A percentile compares a stretch with the other conserved stretches of the same genome.
phyloP scores from a whole-genome alignment of 2,888 invertebrate species.

The Sphaeridia pumilis region DNA sequence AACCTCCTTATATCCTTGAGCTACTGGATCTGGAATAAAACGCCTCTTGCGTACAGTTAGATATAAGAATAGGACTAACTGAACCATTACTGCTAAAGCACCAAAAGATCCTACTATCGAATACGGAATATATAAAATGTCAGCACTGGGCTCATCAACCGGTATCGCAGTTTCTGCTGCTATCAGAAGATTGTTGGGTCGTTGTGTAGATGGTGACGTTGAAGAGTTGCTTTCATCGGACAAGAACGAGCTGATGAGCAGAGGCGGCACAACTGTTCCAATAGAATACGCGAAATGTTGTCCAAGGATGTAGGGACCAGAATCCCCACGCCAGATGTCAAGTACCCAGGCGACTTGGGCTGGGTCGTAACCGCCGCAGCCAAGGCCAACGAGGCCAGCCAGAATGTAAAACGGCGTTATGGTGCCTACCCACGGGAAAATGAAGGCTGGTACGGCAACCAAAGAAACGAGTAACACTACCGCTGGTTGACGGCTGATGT shows the following conservation, averaged over 20 bases:
- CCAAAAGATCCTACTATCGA: neutral
- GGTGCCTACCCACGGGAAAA: constrained; percentile 10
- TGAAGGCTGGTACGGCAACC: constrained; percentile 4
- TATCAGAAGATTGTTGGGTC: neutral
- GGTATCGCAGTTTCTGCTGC: neutral
- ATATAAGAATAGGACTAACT: constrained; percentile 5
- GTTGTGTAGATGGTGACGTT: neutral
- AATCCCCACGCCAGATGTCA: constrained; percentile 21
- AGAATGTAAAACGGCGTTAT: constrained; percentile 14
- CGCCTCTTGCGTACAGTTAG: constrained; percentile 14
- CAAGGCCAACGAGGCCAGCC: constrained; percentile 16
- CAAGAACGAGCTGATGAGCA: constrained; percentile 18
- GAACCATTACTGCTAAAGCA: neutral
- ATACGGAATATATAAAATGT: constrained; percentile 1
- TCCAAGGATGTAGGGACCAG: constrained; percentile 19
- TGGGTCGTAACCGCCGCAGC: constrained; percentile 18
- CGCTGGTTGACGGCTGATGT: neutral
- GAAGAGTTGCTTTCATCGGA: neutral
- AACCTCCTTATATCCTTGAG: neutral
- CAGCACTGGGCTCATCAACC: neutral
- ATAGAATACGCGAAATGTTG: constrained; percentile 21
- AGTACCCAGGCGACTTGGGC: constrained; percentile 26
- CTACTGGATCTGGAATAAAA: constrained; percentile 6
- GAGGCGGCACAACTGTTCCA: constrained; percentile 14
- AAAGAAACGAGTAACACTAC: constrained; percentile 6